Percentiles rank a stretch among this genome's conserved stretches.
Evolutionary conservation across 2,888 invertebrate genomes (phyloP).

Genomic region (Melanophora roralis): DNA sequence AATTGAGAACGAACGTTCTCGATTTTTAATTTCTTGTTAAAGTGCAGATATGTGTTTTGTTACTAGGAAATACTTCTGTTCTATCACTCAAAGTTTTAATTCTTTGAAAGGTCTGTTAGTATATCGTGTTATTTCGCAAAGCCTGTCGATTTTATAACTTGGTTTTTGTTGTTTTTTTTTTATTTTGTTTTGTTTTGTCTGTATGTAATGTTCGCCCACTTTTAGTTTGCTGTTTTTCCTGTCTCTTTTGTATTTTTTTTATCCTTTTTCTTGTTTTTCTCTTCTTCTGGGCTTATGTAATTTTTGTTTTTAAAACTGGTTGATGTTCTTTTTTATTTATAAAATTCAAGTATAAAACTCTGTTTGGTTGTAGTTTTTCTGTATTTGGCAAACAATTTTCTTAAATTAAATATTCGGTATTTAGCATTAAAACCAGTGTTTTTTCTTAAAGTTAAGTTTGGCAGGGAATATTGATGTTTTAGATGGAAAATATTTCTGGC

Average conservation of each 20-base stretch:
- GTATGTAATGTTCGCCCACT: conserved; percentile 55
- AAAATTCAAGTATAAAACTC: conserved; percentile 8
- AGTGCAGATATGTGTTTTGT: too few species aligned
- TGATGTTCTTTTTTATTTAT: not conserved
- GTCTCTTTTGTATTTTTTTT: conserved; percentile 28
- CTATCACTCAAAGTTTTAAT: not conserved
- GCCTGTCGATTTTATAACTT: conserved; percentile 4
- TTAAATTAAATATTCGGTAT: conserved; percentile 54
- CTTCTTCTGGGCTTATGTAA: conserved; percentile 40
- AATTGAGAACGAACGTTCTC: too few species aligned
- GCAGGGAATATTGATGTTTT: too few species aligned
- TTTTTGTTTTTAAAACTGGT: conserved; percentile 23
- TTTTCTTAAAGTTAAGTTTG: not conserved
- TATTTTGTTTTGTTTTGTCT: conserved; percentile 17
- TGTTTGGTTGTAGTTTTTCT: not conserved
- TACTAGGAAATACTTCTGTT: not conserved
- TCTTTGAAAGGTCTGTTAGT: not conserved
- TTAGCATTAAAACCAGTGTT: conserved; percentile 6
- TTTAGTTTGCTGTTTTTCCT: conserved; percentile 48
- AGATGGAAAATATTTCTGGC: too few species aligned
- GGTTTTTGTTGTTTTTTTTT: not conserved
- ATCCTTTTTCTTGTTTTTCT: conserved; percentile 42
- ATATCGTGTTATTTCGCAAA: not conserved
- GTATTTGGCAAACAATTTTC: conserved; percentile 35
- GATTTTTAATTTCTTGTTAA: too few species aligned